Base-by-base conservation (phyloP, 2,797 vertebrate genomes). In the Chelidonichthys spinosus region DNA sequence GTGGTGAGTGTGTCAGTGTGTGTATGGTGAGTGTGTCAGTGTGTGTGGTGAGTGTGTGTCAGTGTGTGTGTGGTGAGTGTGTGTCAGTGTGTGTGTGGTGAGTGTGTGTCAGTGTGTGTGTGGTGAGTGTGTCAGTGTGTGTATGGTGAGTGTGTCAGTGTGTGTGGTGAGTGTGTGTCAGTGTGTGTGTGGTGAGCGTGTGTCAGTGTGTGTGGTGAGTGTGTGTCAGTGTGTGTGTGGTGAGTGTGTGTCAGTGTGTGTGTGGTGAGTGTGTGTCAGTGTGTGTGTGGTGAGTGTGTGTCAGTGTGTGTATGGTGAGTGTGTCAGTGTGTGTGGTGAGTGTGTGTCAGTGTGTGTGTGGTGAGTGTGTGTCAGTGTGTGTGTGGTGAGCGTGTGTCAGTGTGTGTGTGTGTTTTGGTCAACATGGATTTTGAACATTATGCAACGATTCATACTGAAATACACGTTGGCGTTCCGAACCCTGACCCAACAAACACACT, bases 351-450 rank as follows among this genome's bases (percentile, higher is more conserved):
- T 54, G 18, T 82, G 52, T 14, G 52, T 53, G 25, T 53, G 52
- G 56, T 25, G 55, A 40, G 37, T 64, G 49, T 59, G 55, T 53
- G 53, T 54, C 13, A 53, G 36, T 60, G 37, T 72, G 73, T 60
- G 54, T 64, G 47, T 59, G 55, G 71, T 61, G 76, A 49, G 25
- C 78, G 56, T 82, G 35, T 59, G 37, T 42, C 25, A 25, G 56
- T 59, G 58, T 65, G 72, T 55, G 55, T 54, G 52, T 58, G 65
- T 59, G 43, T n/a, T 49, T 60, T 55, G 54, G 71, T 90, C 83
- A 90, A 89, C 72, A 81, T 82, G 42, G 53, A 90, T 78, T 88
- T 89, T 87, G 86, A 84, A 81, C 87, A 63, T 92, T 89, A 60
- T 39, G 69, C 11, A 92, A 78, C 77, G 6, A 47, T 46, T 10